Percentiles rank a stretch among this genome's conserved stretches.
Evolutionary conservation across 2,888 invertebrate species (phyloP).

Genomic region (Oligia fasciuncula): DNA sequence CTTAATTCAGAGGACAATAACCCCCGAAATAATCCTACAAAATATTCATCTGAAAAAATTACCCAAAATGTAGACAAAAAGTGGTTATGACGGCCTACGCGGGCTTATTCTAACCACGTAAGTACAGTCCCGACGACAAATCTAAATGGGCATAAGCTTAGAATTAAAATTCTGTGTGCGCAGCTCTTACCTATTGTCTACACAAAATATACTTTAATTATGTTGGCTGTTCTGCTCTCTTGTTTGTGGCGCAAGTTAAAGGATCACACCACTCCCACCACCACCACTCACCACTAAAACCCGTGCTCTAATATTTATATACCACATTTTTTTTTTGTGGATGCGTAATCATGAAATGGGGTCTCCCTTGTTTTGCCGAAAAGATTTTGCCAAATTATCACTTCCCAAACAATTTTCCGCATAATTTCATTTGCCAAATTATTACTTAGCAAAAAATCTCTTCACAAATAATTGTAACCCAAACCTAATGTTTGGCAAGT

Average conservation of each 20-base stretch:
- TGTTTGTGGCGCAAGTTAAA: slow-evolving; percentile 53
- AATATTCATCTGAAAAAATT: slow-evolving; percentile 49
- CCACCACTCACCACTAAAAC: too few species aligned
- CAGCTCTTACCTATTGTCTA: slow-evolving; percentile 85
- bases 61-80: slow-evolving; percentile 36
- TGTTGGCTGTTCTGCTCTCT: slow-evolving; percentile 77
- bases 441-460: too few species aligned
- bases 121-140: slow-evolving; percentile 78
- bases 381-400: too few species aligned
- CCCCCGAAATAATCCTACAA: slow-evolving; percentile 32
- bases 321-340: too few species aligned
- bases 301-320: too few species aligned
- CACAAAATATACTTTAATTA: slow-evolving; percentile 87
- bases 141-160: slow-evolving; percentile 82
- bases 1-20: slow-evolving; percentile 23
- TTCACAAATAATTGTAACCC: too few species aligned
- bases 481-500: too few species aligned
- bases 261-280: not conserved
- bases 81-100: slow-evolving; percentile 55
- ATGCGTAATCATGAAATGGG: too few species aligned
- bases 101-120: slow-evolving; percentile 74
- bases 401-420: too few species aligned
- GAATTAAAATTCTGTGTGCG: slow-evolving; percentile 87
- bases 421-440: too few species aligned
- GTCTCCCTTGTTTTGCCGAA: too few species aligned